Percentiles rank a stretch among this genome's conserved stretches.
These are phyloP conservation scores for Synergus itoensis DNA, from an alignment of 2,888 invertebrate genomes.

Conservation along the genomic window DNA sequence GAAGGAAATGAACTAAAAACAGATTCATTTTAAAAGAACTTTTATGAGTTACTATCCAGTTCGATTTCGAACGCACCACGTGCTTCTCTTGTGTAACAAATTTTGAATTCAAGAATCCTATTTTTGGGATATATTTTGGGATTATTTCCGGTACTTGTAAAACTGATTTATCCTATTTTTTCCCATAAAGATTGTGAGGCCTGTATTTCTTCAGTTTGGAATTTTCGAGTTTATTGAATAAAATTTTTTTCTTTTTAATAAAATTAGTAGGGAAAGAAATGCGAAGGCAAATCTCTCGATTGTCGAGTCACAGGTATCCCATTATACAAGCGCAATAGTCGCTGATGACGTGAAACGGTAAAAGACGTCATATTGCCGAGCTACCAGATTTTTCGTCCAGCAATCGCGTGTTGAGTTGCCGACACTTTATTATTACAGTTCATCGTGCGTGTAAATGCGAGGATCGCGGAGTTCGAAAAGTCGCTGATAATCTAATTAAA, in stretches of 20 bases:
- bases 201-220: too few relatives aligned
- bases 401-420: conserved; percentile 1
- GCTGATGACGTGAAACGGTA: background rate
- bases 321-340: background rate
- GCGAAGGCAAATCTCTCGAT: too few relatives aligned
- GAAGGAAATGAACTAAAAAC: background rate
- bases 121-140: too few relatives aligned
- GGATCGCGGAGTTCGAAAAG: conserved; percentile 22
- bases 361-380: background rate
- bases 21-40: background rate
- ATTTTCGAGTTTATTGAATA: too few relatives aligned
- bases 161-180: too few relatives aligned
- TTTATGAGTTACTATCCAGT: background rate
- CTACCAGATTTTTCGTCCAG: background rate
- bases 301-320: background rate
- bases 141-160: too few relatives aligned
- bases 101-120: background rate
- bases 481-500: conserved; percentile 31
- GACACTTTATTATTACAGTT: conserved; percentile 25
- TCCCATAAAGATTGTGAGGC: too few relatives aligned
- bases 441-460: conserved; percentile 19
- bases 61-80: background rate
- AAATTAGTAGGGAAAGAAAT: too few relatives aligned
- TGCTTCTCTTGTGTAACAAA: background rate
- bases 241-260: too few relatives aligned